Evolutionary conservation across 2,113 vertebrate genomes (phyloP), one percentile per base, ranked within the genome.

Genomic region (Siniperca knerii): DNA sequence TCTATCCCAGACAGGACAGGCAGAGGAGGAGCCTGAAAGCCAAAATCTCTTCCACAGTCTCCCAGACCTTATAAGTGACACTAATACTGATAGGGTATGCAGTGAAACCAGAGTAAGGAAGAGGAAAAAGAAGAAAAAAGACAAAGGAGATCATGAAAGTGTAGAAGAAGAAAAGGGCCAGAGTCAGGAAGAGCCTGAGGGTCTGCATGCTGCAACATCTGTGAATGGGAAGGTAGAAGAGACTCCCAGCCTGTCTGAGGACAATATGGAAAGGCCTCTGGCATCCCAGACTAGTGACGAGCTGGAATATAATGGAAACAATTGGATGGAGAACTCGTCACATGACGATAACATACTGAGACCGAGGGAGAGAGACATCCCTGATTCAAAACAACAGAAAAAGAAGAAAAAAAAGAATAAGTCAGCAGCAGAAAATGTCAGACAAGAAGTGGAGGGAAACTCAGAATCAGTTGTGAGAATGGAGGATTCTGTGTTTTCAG

Each of bases 351-450:
- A 20, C 16, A 15, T 6, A 15, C 8, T 8, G 29, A 58, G 7
- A 13, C 37, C 35, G 64, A 74, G 72, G 46, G 75, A 79, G 9
- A 25, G 42, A 11, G 66, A 18, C 29, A 0, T 6, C 1, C 5
- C 42, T 1, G 21, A 58, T 23, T 37, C 13, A 55, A 54, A 65
- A 37, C 42, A 37, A 16, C 89, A 83, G 52, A 89, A 85, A 37
- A 87, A 80, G 75, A 89, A 76, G 33, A 50, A n/a, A 29, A 50
- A 37, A 60, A 78, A 57, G 46, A 75, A 73, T 0, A 70, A 70
- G 20, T 11, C 23, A 1, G 18, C 12, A 48, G 61, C 21, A 29
- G 67, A 77, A 7, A 23, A 58, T 44, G 15, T 23, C 1, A 1
- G 23, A 21, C 37, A 66, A 18, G 71, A 69, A 7, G 50, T 11